A percentile compares a stretch with the other conserved stretches of the same genome.
Evolutionary conservation across 2,888 invertebrate species (phyloP).

Genomic region (Diarsia brunnea): DNA sequence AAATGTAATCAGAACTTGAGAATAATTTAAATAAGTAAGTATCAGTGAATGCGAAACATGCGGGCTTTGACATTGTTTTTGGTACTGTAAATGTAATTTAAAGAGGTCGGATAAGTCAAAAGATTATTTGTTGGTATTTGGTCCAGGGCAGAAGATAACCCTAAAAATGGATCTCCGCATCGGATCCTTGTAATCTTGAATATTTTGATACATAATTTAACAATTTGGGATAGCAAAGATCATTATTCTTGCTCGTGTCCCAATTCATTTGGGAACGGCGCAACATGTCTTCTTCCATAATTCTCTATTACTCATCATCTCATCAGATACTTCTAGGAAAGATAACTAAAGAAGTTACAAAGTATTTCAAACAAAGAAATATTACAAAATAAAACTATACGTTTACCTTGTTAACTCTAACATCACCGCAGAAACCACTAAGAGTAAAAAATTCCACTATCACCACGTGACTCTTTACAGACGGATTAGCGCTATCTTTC

Average conservation of each 20-base stretch:
- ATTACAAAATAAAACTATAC: background rate
- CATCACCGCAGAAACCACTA: background rate
- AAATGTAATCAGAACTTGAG: conserved; percentile 43
- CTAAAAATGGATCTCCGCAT: background rate
- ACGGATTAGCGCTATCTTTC: conserved; percentile 2
- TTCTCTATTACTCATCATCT: no score
- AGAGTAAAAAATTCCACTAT: background rate
- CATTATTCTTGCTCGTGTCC: no score
- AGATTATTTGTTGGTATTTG: background rate
- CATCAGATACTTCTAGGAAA: background rate
- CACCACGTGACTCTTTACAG: background rate
- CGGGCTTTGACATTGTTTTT: conserved; percentile 27
- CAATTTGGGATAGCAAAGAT: background rate
- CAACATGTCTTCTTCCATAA: no score
- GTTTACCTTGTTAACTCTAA: no score
- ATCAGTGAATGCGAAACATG: conserved; percentile 38
- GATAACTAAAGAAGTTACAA: background rate
- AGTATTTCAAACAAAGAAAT: background rate
- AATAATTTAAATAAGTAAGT: conserved; percentile 23
- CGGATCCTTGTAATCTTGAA: background rate
- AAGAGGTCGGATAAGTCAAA: background rate
- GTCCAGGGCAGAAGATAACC: background rate
- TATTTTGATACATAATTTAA: no score
- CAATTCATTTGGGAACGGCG: no score
- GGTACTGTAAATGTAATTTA: background rate